Conservation (phyloP, 2,797 vertebrate genomes). For the Pampus argenteus region DNA sequence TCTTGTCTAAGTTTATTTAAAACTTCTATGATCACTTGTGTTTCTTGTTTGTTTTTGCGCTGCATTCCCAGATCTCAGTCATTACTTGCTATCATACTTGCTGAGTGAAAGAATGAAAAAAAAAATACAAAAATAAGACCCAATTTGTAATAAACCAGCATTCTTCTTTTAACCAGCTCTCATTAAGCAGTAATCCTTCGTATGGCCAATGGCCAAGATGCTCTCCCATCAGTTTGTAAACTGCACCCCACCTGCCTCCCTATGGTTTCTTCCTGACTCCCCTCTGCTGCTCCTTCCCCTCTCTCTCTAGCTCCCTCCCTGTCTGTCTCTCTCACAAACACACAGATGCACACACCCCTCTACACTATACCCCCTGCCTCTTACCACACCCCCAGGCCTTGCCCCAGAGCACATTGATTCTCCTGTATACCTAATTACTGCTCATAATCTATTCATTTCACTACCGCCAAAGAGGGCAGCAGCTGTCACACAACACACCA, state of each 20-base stretch:
- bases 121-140: conserved; percentile 11
- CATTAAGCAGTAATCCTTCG: conserved; percentile 30
- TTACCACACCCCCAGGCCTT: conserved; percentile 92
- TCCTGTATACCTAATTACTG: conserved; percentile 99
- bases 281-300: conserved; percentile 58
- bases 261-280: conserved; percentile 59
- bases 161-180: conserved; percentile 4
- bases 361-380: conserved; percentile 88
- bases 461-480: conserved; percentile 94
- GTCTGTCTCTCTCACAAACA: conserved; percentile 81
- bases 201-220: conserved; percentile 6
- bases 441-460: conserved; percentile 99
- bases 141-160: background rate
- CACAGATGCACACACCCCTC: conserved; percentile 80
- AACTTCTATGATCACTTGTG: background rate
- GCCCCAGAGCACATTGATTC: conserved; percentile 99
- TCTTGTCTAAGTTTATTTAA: background rate
- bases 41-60: background rate
- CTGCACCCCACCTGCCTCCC: conserved; percentile 28
- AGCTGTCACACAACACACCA: conserved; percentile 97
- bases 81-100: background rate
- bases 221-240: conserved; percentile 25
- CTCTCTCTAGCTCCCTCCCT: conserved; percentile 84
- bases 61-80: background rate
- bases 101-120: background rate